These are phyloP conservation scores for Patella ulyssiponensis DNA, from an alignment of 2,888 invertebrate species.

Conservation along the genomic window DNA sequence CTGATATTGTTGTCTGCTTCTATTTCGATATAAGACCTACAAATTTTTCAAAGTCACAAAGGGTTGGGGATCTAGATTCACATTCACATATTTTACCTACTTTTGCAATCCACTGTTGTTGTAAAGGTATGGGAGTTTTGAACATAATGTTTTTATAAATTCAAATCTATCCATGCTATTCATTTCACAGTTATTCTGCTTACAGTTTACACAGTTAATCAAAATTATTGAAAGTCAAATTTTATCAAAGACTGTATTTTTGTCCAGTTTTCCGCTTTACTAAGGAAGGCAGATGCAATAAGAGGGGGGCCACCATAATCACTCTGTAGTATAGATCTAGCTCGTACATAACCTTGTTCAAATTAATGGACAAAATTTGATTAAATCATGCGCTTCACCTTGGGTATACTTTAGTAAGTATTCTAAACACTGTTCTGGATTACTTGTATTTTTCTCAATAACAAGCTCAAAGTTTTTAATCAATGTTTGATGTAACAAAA, in stretches of 20 bases:
- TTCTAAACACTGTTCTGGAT: background rate
- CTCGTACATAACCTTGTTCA: background rate
- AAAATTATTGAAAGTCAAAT: background rate
- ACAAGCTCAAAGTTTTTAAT: background rate
- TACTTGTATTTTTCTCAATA: background rate
- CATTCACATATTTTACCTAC: background rate
- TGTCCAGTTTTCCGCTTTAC: background rate
- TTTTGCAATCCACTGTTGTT: background rate
- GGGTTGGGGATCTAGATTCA: background rate
- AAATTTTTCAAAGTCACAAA: background rate
- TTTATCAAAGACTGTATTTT: background rate
- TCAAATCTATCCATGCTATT: conserved; percentile 3
- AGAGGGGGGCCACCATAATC: conserved; percentile 2
- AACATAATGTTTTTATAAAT: background rate
- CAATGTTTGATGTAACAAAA: background rate
- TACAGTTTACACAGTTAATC: background rate
- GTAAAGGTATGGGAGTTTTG: background rate
- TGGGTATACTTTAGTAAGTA: background rate
- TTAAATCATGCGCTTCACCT: background rate
- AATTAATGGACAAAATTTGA: background rate
- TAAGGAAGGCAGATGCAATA: background rate
- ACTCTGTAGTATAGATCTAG: background rate
- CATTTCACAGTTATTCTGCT: background rate
- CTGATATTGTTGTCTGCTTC: too few species aligned
- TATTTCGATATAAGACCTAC: background rate